Base-by-base conservation (phyloP, 2,888 invertebrate species). In the Crematogaster levior region DNA sequence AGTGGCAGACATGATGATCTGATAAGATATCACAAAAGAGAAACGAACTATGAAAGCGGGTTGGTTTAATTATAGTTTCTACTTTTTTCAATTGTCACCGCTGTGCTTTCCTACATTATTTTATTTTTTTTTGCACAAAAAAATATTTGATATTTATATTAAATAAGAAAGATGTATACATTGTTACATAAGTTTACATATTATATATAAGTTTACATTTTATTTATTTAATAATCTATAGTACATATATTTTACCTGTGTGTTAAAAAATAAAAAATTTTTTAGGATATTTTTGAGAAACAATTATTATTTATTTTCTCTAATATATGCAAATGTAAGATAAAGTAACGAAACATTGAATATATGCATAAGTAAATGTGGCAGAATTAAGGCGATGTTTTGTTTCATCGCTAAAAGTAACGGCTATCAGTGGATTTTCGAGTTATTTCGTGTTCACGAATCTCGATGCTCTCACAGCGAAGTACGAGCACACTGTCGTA, bases 311-410 rank as follows among this genome's bases (percentile, higher is more conserved):
- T 61, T 12, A 73, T 21, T 48, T 34, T 18, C 5, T 34, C 0
- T 34, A 43, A 27, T 1, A 18, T 46, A n/a, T 21, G 15, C 27
- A 40, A 27, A 24, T 46, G 7, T 34, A 61, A 60, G 12, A 74
- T 46, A 27, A n/a, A n/a, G n/a, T 60, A 73, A 46, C 24, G 30
- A 18, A 40, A 43, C 4, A 27, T 10, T 34, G 4, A 24, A 1
- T 48, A 9, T 34, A 6, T 34, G 2, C 15, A 7, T n/a, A 10
- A 48, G 12, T 61, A 27, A 40, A 48, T 7, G n/a, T n/a, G n/a
- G 24, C 0, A 1, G 7, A 80, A 86, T 90, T 87, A 88, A 89
- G 87, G 86, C 83, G 68, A 81, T 85, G 88, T 86, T 88, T 89
- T 90, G 89, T 89, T 75, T 77, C 30, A 72, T 1, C 40, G 18